Conservation (phyloP, 2,888 invertebrate genomes). For the Hirtodrosophila trivittata region DNA sequence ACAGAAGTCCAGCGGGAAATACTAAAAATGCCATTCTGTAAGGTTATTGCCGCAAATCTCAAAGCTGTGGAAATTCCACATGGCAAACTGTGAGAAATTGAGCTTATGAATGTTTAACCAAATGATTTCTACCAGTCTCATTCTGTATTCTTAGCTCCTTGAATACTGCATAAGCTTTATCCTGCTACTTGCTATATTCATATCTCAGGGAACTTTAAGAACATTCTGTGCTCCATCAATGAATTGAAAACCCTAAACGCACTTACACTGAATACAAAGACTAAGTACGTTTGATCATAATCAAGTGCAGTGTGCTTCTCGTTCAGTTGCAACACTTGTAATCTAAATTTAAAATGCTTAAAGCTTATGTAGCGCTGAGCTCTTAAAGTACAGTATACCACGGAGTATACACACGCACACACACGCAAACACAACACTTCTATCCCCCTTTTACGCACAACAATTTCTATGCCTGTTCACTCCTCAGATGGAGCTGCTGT, state of each 20-base stretch:
- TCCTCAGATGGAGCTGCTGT: slow-evolving; percentile 5
- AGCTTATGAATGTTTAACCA: slow-evolving; percentile 40
- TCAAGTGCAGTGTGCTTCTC: too few relatives aligned
- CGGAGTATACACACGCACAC: not conserved
- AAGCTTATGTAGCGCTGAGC: too few relatives aligned
- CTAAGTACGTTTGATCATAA: too few relatives aligned
- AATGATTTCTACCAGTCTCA: slow-evolving; percentile 13
- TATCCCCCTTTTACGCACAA: slow-evolving; percentile 44
- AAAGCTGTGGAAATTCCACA: slow-evolving; percentile 10
- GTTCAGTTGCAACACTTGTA: too few relatives aligned
- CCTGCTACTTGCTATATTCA: too few relatives aligned
- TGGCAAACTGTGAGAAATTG: slow-evolving; percentile 18
- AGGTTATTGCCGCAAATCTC: slow-evolving; percentile 21
- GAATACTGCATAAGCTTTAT: slow-evolving; percentile 1
- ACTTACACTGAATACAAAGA: too few relatives aligned
- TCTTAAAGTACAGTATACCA: too few relatives aligned
- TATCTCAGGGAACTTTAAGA: too few relatives aligned
- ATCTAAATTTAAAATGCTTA: too few relatives aligned
- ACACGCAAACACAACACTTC: slow-evolving; percentile 9
- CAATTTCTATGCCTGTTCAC: slow-evolving; percentile 21
- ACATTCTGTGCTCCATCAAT: too few relatives aligned
- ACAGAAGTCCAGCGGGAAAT: slow-evolving; percentile 45
- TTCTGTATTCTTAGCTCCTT: not conserved
- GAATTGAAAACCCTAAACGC: too few relatives aligned
- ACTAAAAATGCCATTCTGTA: slow-evolving; percentile 31